Conservation (phyloP, 2,888 invertebrate genomes). For the Pharmacophagus antenor region DNA sequence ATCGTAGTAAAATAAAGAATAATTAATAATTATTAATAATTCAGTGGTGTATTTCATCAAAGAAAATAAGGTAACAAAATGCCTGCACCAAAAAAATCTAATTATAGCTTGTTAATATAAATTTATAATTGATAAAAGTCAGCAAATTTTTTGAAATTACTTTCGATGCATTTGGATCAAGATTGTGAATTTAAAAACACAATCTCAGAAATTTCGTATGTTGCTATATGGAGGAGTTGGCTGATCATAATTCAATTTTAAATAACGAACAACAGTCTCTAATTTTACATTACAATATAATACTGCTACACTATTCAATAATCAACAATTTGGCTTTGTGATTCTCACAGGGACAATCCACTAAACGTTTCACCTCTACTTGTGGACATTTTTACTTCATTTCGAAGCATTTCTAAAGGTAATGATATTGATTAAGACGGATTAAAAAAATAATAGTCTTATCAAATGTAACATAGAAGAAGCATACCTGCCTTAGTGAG, state of each 20-base stretch:
- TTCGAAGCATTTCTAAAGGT: neutral
- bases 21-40: too few species aligned
- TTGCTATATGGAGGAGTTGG: too few species aligned
- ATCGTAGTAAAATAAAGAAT: too few species aligned
- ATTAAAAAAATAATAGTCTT: neutral
- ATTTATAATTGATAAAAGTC: too few species aligned
- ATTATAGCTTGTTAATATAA: too few species aligned
- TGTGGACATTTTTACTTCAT: slow-evolving; percentile 1
- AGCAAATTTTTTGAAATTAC: too few species aligned
- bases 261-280: slow-evolving; percentile 13
- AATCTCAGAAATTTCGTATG: neutral
- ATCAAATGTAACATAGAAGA: neutral
- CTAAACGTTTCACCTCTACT: neutral
- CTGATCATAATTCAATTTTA: neutral
- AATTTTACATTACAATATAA: slow-evolving; percentile 8
- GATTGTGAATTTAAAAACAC: neutral
- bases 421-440: neutral
- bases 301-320: slow-evolving; percentile 23
- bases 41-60: too few species aligned
- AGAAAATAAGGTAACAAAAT: too few species aligned
- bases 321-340: slow-evolving; percentile 27
- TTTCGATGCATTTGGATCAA: too few species aligned
- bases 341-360: slow-evolving; percentile 12
- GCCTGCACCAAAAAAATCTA: too few species aligned
- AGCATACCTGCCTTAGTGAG: neutral